Percentiles rank a stretch among this genome's conserved stretches.
These are phyloP conservation scores for Neocloeon triangulifer DNA, from an alignment of 1,140 invertebrate genomes.

Conservation along the genomic window DNA sequence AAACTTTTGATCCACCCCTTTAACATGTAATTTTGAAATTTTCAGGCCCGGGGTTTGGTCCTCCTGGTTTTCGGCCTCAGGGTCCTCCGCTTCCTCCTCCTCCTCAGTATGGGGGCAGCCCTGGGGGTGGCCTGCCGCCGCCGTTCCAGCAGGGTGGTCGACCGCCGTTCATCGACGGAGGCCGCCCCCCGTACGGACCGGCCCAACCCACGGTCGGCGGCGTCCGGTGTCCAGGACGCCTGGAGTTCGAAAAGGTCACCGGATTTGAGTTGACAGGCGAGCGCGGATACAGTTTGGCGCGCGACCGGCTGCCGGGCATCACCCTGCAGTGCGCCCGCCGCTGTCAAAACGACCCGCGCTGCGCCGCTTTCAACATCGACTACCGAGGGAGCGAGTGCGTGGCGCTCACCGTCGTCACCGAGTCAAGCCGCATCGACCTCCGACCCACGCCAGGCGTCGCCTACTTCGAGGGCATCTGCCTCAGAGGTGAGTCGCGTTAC, in stretches of 20 bases:
- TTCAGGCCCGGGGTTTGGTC: too few relatives aligned
- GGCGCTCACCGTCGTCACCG: conserved; percentile 12
- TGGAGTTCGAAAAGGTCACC: conserved; percentile 20
- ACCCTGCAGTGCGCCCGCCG: conserved; percentile 16
- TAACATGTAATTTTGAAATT: too few relatives aligned
- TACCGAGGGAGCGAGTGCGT: conserved; percentile 20
- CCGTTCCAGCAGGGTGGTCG: background rate
- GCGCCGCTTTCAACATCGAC: conserved; percentile 20
- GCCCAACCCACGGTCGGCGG: conserved; percentile 10
- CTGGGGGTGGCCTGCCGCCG: background rate
- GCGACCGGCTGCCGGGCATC: conserved; percentile 15
- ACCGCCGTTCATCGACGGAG: too few relatives aligned
- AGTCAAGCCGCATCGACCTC: conserved; percentile 14
- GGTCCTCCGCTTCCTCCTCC: too few relatives aligned
- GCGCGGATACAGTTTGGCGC: conserved; percentile 14
- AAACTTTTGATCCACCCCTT: too few relatives aligned
- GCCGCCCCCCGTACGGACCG: background rate
- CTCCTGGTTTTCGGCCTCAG: conserved; percentile 1
- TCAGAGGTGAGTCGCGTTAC: conserved; percentile 14
- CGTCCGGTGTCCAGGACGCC: too few relatives aligned
- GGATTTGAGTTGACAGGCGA: conserved; percentile 17
- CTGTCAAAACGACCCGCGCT: conserved; percentile 17
- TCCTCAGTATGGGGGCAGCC: background rate
- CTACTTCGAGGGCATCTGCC: conserved; percentile 22
- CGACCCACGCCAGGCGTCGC: conserved; percentile 17